A percentile compares a stretch with the other conserved stretches of the same genome.
These are phyloP conservation scores for Galerucella calmariensis DNA, from an alignment of 2,888 invertebrate species.

Conservation along the genomic window DNA sequence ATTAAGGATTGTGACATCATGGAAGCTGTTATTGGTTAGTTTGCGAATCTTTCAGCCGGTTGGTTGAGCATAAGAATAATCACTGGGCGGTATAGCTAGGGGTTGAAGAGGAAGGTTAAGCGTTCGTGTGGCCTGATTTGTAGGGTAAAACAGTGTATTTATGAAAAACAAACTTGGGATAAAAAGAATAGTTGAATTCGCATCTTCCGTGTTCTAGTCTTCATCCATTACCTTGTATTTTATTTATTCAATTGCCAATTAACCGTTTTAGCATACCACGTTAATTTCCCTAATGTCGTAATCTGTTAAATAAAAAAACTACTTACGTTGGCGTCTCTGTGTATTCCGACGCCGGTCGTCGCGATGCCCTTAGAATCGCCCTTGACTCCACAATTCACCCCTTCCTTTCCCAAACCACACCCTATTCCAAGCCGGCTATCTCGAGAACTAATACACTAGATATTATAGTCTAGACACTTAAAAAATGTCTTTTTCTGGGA, in stretches of 20 bases:
- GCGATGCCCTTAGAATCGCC: conserved; percentile 33
- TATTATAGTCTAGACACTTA: conserved; percentile 19
- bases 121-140: too few species aligned
- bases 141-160: too few species aligned
- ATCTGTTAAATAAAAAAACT: background rate
- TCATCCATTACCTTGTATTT: too few species aligned
- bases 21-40: too few species aligned
- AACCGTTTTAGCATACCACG: background rate
- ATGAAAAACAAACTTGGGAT: too few species aligned
- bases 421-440: conserved; percentile 48
- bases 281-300: background rate
- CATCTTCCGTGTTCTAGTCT: too few species aligned
- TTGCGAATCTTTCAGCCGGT: too few species aligned
- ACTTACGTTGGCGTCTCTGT: conserved; percentile 10
- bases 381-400: conserved; percentile 36
- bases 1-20: too few species aligned
- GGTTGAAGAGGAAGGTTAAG: too few species aligned
- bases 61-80: too few species aligned
- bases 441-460: conserved; percentile 19
- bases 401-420: conserved; percentile 44
- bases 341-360: conserved; percentile 15
- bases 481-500: background rate
- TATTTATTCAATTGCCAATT: background rate
- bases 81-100: too few species aligned
- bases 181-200: too few species aligned